Percentiles rank a stretch among this genome's conserved stretches.
Conservation (phyloP, 2,888 invertebrate genomes). For the Podabrus alpinus region DNA sequence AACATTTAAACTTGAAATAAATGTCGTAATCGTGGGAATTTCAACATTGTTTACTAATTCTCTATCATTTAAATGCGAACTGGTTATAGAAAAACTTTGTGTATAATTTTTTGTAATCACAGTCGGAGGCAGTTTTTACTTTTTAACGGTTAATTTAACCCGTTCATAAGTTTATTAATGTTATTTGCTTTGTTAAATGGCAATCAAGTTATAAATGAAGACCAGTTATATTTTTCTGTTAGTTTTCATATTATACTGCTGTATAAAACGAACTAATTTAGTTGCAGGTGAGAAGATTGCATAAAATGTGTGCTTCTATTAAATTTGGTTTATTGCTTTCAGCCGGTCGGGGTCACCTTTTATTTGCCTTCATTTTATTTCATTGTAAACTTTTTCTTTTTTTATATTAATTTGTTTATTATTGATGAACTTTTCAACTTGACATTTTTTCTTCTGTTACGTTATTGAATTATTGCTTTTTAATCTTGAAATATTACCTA, state of each 20-base stretch:
- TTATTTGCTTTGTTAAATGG: neutral
- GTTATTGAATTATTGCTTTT: neutral
- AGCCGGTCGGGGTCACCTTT: too few species aligned
- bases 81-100: neutral
- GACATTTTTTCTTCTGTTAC: neutral
- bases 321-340: too few species aligned
- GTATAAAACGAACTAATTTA: neutral
- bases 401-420: neutral
- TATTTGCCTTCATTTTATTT: too few species aligned
- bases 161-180: neutral
- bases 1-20: neutral
- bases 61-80: neutral
- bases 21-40: neutral
- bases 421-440: neutral
- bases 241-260: neutral
- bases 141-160: neutral
- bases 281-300: neutral
- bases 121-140: neutral
- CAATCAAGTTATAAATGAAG: neutral
- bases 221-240: neutral
- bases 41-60: neutral
- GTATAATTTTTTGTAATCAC: neutral
- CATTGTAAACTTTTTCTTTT: neutral
- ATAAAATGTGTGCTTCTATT: neutral
- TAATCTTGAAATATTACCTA: neutral